Evolutionary conservation across 2,113 vertebrate genomes (phyloP).

Genomic region (Syngnathoides biaculeatus): DNA sequence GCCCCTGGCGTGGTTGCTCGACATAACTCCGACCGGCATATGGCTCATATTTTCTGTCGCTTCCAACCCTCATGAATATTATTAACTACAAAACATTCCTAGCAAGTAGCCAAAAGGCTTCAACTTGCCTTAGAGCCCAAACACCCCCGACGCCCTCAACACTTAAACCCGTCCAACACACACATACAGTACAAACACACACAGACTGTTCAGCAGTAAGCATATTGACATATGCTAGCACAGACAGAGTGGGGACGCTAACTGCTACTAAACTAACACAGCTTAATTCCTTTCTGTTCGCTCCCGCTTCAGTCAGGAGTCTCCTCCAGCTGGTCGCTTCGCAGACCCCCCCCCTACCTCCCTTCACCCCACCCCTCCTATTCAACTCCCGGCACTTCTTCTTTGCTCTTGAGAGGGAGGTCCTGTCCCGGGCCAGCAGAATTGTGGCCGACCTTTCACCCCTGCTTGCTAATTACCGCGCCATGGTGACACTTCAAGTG

Average conservation of each 20-base stretch:
- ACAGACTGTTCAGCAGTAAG: slow-evolving; percentile 34
- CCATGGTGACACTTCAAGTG: slow-evolving; percentile 87
- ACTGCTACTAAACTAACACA: slow-evolving; percentile 66
- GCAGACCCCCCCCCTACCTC: slow-evolving; percentile 31
- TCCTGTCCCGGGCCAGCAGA: slow-evolving; percentile 77
- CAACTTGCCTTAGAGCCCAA: slow-evolving; percentile 6
- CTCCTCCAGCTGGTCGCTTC: slow-evolving; percentile 40
- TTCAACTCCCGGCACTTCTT: slow-evolving; percentile 20
- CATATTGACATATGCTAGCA: slow-evolving; percentile 44
- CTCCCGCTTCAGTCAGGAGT: slow-evolving; percentile 62
- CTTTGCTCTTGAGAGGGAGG: slow-evolving; percentile 76
- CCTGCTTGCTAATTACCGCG: slow-evolving; percentile 90
- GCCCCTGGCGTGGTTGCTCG: too few species aligned
- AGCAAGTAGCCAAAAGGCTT: slow-evolving; percentile 11
- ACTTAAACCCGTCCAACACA: neutral
- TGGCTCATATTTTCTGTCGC: too few species aligned
- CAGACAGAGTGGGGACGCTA: slow-evolving; percentile 46
- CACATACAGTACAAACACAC: neutral
- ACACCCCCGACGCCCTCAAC: neutral
- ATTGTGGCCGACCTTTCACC: slow-evolving; percentile 86
- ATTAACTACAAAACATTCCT: slow-evolving; percentile 21
- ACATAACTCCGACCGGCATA: too few species aligned
- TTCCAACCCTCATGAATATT: too few species aligned
- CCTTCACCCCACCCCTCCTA: slow-evolving; percentile 37
- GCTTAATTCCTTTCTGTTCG: slow-evolving; percentile 59